These are phyloP conservation scores for Serripes groenlandicus DNA, from an alignment of 2,888 invertebrate species.

Conservation along the genomic window DNA sequence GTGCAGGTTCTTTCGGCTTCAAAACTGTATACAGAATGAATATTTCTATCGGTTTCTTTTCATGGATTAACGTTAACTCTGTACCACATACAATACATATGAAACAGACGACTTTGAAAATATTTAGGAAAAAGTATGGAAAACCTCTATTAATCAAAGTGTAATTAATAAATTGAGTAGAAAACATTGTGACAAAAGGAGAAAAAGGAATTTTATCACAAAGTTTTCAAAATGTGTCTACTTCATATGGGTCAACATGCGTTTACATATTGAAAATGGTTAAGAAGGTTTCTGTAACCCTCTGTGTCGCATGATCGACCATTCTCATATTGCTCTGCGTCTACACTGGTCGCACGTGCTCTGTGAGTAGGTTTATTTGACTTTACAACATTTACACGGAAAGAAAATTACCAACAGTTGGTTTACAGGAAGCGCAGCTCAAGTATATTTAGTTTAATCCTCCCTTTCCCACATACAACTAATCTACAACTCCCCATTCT, in stretches of 20 bases:
- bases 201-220: background rate
- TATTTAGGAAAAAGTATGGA: background rate
- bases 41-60: too few species aligned
- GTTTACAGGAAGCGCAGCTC: too few species aligned
- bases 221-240: background rate
- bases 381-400: background rate
- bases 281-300: background rate
- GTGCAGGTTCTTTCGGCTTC: too few species aligned
- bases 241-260: background rate
- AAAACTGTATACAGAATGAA: too few species aligned
- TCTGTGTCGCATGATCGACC: background rate
- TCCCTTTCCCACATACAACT: too few species aligned
- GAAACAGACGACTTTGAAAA: background rate
- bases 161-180: background rate
- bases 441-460: too few species aligned
- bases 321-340: background rate
- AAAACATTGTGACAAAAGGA: constrained; percentile 14
- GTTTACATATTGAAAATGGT: background rate
- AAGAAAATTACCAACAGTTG: too few species aligned
- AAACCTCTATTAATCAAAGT: background rate
- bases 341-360: background rate
- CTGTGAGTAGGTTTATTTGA: background rate
- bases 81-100: background rate
- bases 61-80: too few species aligned
- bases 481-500: too few species aligned